Evolutionary conservation across 2,797 vertebrate species (phyloP).

Genomic region (Enteromius afrohamiltoni): DNA sequence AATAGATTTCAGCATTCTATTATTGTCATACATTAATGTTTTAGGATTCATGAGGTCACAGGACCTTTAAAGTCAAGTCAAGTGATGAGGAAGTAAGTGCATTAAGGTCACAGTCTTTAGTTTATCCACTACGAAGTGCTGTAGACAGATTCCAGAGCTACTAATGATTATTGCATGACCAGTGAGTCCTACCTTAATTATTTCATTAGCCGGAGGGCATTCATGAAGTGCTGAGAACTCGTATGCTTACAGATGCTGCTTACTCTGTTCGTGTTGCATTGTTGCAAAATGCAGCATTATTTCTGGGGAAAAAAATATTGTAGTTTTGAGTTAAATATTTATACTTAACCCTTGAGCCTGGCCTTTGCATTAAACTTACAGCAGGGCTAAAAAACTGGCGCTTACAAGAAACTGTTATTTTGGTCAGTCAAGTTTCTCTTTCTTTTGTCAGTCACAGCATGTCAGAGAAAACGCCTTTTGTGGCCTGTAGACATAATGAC

Average conservation of each 20-base stretch:
- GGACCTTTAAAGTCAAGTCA: conserved; percentile 13
- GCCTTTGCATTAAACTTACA: background rate
- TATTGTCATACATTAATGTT: conserved; percentile 1
- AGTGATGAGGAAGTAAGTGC: conserved; percentile 25
- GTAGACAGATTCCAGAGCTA: conserved; percentile 41
- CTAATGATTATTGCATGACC: conserved; percentile 61
- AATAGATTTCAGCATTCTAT: background rate
- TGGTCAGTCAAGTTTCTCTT: no score
- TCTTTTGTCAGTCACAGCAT: background rate
- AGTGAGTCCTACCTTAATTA: conserved; percentile 53
- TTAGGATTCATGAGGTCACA: conserved; percentile 6
- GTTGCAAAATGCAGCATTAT: background rate
- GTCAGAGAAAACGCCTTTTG: no score
- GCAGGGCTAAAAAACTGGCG: background rate
- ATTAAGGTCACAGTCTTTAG: conserved; percentile 36
- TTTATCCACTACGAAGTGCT: conserved; percentile 8
- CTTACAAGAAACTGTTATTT: background rate
- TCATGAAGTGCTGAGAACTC: conserved; percentile 50
- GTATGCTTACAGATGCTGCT: background rate
- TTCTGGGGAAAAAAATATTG: background rate
- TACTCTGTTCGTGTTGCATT: background rate
- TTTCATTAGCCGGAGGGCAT: conserved; percentile 55
- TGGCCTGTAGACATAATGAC: no score
- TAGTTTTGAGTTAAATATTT: background rate
- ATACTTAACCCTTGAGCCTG: background rate